Percentiles rank a stretch among this genome's conserved stretches.
These are phyloP conservation scores for Gasterosteus nipponicus DNA, from an alignment of 2,113 vertebrate genomes.

Conservation along the genomic window DNA sequence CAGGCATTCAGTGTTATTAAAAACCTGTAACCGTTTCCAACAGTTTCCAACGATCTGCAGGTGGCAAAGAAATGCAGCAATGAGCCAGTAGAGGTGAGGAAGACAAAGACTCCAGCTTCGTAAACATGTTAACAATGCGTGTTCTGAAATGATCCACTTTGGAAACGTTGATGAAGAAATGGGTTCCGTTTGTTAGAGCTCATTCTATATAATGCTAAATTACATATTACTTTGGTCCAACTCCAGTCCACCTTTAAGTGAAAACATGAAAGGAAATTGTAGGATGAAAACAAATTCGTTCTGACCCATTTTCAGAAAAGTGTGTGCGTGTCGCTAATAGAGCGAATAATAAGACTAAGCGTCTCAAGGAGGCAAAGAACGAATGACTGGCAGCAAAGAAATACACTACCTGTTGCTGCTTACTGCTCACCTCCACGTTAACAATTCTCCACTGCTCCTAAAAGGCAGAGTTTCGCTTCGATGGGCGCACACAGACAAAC, in stretches of 20 bases:
- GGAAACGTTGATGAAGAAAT: background rate
- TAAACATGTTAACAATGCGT: background rate
- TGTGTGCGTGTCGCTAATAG: conserved; percentile 9
- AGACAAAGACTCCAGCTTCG: background rate
- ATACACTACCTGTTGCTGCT: too few species aligned
- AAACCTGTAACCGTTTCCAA: background rate
- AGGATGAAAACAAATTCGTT: background rate
- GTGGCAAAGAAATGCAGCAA: conserved; percentile 10
- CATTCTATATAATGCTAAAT: background rate
- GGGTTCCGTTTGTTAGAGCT: background rate
- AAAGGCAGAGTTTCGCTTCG: too few species aligned
- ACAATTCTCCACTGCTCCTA: too few species aligned
- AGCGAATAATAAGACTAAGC: conserved; percentile 22
- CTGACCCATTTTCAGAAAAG: background rate
- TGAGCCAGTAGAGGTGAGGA: background rate
- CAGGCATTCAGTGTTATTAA: background rate
- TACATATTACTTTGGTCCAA: background rate
- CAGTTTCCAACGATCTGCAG: background rate
- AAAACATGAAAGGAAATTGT: background rate
- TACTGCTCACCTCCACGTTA: too few species aligned
- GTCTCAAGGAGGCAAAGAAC: conserved; percentile 16
- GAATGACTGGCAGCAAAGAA: conserved; percentile 24
- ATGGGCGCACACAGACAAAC: too few species aligned
- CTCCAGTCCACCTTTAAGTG: background rate
- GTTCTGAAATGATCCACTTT: background rate